phyloP scores from a whole-genome alignment of 2,113 vertebrate genomes.

The Peucedramus taeniatus region DNA sequence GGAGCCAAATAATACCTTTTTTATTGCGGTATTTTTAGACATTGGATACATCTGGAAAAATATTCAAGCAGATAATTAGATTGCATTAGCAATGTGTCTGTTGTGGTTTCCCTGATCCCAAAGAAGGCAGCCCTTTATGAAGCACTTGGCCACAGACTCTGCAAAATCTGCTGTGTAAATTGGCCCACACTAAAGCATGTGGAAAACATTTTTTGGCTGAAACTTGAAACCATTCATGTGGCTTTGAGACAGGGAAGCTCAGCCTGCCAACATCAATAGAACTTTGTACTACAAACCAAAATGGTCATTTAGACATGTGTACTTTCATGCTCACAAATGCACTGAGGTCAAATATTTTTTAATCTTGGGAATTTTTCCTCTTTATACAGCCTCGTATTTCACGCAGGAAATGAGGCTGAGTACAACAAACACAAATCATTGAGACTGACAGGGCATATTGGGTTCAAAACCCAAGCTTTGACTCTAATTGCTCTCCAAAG shows the following conservation, averaged over 20 bases:
- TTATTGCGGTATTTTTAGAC: constrained; percentile 81
- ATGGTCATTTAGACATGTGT: constrained; percentile 85
- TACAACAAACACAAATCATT: constrained; percentile 85
- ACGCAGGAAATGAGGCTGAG: constrained; percentile 83
- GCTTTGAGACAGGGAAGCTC: constrained; percentile 80
- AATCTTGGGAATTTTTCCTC: constrained; percentile 83
- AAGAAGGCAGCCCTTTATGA: constrained; percentile 80
- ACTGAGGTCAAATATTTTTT: constrained; percentile 86
- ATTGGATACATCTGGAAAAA: constrained; percentile 83
- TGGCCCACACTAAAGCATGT: constrained; percentile 81
- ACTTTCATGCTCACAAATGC: constrained; percentile 78
- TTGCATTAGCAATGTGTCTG: constrained; percentile 82
- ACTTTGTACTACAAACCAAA: constrained; percentile 86
- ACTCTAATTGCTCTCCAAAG: constrained; percentile 86
- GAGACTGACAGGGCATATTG: constrained; percentile 83
- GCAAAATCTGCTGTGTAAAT: constrained; percentile 82
- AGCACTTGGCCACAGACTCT: constrained; percentile 75
- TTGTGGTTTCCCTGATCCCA: constrained; percentile 80
- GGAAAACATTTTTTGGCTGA: constrained; percentile 85
- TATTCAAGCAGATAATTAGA: constrained; percentile 84
- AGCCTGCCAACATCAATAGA: constrained; percentile 86
- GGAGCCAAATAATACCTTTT: constrained; percentile 77
- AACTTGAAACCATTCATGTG: constrained; percentile 86
- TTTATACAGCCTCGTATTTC: constrained; percentile 81
- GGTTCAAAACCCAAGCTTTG: constrained; percentile 82